Percentiles rank a stretch among this genome's conserved stretches.
Evolutionary conservation across 2,113 vertebrate genomes (phyloP).

Genomic region (Leucopsar rothschildi): DNA sequence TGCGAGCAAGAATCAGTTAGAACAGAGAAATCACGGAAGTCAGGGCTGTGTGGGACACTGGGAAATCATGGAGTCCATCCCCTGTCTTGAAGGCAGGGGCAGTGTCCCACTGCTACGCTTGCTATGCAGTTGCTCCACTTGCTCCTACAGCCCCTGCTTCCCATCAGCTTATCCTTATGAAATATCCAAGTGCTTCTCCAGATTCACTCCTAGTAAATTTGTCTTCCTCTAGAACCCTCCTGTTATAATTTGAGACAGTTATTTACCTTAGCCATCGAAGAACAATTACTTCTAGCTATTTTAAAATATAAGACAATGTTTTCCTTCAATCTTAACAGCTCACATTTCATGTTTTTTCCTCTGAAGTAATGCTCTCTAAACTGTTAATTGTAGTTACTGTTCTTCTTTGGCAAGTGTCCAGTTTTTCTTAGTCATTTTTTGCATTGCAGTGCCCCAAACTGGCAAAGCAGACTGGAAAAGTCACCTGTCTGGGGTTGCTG

Average conservation of each 20-base stretch:
- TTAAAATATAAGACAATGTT: not conserved
- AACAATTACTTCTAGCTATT: not conserved
- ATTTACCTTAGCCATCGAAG: not conserved
- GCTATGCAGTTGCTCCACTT: rapidly evolving
- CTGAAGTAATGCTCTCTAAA: not conserved
- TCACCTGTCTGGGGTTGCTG: not conserved
- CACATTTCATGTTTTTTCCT: not conserved
- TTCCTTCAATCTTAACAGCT: not conserved
- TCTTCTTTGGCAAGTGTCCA: not conserved
- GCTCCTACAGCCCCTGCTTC: not conserved
- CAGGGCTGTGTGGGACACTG: not conserved
- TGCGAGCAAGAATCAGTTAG: not conserved
- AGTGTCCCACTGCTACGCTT: not conserved
- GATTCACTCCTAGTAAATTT: not conserved
- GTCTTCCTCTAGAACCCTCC: not conserved
- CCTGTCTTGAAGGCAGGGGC: not conserved
- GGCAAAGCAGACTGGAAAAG: not conserved
- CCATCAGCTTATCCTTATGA: not conserved
- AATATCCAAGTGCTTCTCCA: not conserved
- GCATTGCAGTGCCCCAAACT: not conserved
- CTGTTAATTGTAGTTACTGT: not conserved
- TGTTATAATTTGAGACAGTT: not conserved
- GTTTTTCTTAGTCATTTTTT: not conserved
- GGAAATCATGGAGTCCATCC: rapidly evolving
- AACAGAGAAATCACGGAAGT: not conserved